phyloP scores from a whole-genome alignment of 2,888 invertebrate species.

The Amaurobius ferox region DNA sequence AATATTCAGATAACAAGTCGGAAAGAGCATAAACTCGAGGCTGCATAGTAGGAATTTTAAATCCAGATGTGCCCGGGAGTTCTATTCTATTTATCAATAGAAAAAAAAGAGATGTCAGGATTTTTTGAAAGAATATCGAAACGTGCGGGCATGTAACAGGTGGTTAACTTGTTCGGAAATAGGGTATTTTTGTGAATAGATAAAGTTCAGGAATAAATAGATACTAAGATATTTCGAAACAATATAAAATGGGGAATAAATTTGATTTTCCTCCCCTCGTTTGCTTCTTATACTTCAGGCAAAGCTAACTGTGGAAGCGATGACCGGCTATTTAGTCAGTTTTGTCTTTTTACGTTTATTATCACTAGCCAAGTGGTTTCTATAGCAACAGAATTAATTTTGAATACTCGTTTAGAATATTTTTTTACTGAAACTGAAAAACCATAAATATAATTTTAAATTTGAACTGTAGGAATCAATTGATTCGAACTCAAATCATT shows the following conservation, averaged over 20 bases:
- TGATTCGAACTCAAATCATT: no score
- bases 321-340: no score
- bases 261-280: background rate
- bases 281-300: no score
- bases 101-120: slow-evolving; percentile 8
- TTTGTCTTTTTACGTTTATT: no score
- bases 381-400: no score
- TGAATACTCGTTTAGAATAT: no score
- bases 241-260: background rate
- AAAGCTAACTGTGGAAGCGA: no score
- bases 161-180: background rate
- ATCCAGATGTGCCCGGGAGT: slow-evolving; percentile 34
- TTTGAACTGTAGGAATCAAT: no score
- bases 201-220: background rate
- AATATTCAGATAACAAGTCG: slow-evolving; percentile 42
- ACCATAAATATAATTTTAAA: no score
- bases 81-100: slow-evolving; percentile 43
- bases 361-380: no score
- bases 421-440: no score
- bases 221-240: background rate
- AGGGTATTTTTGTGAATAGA: background rate
- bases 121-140: background rate
- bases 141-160: background rate
- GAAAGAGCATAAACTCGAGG: slow-evolving; percentile 55
- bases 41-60: slow-evolving; percentile 31